Evolutionary conservation across 1,140 invertebrate genomes (phyloP), one percentile per base, ranked within the genome.

Genomic region (Leguminivora glycinivorella): DNA sequence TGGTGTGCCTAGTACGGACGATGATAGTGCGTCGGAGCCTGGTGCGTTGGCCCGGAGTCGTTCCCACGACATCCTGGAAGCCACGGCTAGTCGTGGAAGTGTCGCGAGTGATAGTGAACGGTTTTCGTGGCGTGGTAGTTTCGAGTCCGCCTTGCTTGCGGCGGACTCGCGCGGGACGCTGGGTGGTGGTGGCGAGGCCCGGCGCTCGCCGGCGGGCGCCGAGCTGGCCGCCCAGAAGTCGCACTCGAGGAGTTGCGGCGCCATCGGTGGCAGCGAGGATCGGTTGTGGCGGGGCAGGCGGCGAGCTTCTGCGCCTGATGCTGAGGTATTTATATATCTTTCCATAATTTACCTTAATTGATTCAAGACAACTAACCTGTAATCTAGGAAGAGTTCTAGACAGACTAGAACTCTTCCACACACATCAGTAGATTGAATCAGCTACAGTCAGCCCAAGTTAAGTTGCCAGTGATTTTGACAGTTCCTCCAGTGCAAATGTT

Each of bases 41-140:
- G 88, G 88, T 6, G 89, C 87, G 10, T 74, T 91, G 56, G 87
- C 88, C 2, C 78, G 83, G 67, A 96, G 96, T 72, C 94, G 95
- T 78, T 97, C 96, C 19, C 96, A 97, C 80, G 96, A 97, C 81
- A 85, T 97, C 17, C 78, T 96, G 22, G 92, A 93, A 79, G 94
- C 91, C 85, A 92, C 89, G 75, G 90, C 76, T 77, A 93, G 85
- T 86, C 90, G 96, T 94, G 90, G 95, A 94, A 92, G 93, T 94
- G 70, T 95, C 76, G 95, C 95, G n/a, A 96, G 96, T 90, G 96
- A 97, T 80, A 96, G 96, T 92, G 96, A 98, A 83, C 91, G 96
- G 60, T 97, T 97, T 88, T 97, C 96, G 70, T 97, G 97, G 96
- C 93, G 96, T 71, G 96, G 96, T 68, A 97, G 96, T 88, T 97